Percentiles rank a stretch among this genome's conserved stretches.
Evolutionary conservation across 2,113 vertebrate genomes (phyloP).

Genomic region (Rhea americana): DNA sequence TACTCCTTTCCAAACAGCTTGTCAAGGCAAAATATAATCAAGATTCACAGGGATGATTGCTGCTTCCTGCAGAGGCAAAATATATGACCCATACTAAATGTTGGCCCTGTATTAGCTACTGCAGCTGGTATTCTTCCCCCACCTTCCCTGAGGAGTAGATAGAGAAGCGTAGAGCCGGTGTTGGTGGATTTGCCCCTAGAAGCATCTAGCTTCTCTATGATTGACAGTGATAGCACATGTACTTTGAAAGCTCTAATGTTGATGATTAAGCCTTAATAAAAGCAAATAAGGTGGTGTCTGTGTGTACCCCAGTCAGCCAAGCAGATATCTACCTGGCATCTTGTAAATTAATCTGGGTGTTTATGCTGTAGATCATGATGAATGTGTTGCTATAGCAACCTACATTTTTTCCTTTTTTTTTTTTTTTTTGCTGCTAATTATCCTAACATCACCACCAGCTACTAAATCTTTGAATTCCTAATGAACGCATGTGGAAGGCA

Average conservation of each 20-base stretch:
- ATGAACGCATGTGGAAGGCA: slow-evolving; percentile 77
- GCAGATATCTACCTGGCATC: slow-evolving; percentile 80
- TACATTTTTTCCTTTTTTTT: slow-evolving; percentile 78
- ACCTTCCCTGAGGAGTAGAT: neutral
- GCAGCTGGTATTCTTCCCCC: neutral
- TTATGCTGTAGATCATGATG: slow-evolving; percentile 86
- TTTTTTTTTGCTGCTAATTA: slow-evolving; percentile 75
- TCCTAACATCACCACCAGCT: slow-evolving; percentile 80
- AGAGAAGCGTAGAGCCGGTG: slow-evolving; percentile 10
- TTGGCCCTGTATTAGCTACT: accelerated
- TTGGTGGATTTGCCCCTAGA: slow-evolving; percentile 53
- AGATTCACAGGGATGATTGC: neutral
- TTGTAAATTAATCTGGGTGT: slow-evolving; percentile 84
- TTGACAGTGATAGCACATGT: slow-evolving; percentile 78
- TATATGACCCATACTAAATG: neutral
- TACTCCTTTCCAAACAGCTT: neutral
- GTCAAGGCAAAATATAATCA: neutral
- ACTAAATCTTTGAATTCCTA: slow-evolving; percentile 84
- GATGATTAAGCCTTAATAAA: slow-evolving; percentile 82
- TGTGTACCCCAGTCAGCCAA: slow-evolving; percentile 78
- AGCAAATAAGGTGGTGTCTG: slow-evolving; percentile 82
- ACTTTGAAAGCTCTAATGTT: slow-evolving; percentile 78
- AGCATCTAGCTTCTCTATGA: slow-evolving; percentile 68
- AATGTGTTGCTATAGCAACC: slow-evolving; percentile 85
- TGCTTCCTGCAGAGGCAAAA: neutral